Evolutionary conservation across 2,888 invertebrate genomes (phyloP).

Genomic region (Parnassius apollo): DNA sequence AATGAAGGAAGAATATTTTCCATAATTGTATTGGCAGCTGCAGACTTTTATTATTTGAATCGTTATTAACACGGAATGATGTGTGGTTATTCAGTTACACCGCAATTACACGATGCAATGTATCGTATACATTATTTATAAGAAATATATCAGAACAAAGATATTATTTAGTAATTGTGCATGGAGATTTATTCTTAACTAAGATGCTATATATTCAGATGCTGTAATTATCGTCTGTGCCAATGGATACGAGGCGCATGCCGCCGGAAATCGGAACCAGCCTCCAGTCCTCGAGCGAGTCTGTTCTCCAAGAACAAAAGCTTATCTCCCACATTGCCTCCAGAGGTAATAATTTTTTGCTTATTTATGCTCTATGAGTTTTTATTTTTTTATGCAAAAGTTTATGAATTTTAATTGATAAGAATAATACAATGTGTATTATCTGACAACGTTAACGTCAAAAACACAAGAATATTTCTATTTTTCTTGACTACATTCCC

Average conservation of each 20-base stretch:
- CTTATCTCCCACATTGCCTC: constrained; percentile 83
- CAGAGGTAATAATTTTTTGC: constrained; percentile 71
- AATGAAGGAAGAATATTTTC: too few species aligned
- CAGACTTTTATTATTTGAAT: too few species aligned
- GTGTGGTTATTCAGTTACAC: too few species aligned
- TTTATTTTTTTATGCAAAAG: neutral
- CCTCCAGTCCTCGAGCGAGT: constrained; percentile 83
- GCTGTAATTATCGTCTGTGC: constrained; percentile 61
- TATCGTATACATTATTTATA: too few species aligned
- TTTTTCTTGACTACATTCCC: too few species aligned
- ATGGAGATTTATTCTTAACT: too few species aligned
- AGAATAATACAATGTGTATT: neutral
- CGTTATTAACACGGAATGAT: too few species aligned
- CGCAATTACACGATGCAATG: too few species aligned
- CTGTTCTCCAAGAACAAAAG: constrained; percentile 85
- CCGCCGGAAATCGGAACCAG: constrained; percentile 66
- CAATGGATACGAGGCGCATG: constrained; percentile 72
- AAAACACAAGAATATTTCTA: neutral
- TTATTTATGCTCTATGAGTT: neutral
- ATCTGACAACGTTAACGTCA: neutral
- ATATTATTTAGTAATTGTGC: too few species aligned
- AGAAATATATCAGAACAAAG: too few species aligned
- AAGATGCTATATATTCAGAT: constrained; percentile 40
- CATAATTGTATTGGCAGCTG: too few species aligned
- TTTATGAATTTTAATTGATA: too few species aligned